Percentiles rank a stretch among this genome's conserved stretches.
Evolutionary conservation across 2,888 invertebrate species (phyloP).

Genomic region (Eutolmus rufibarbis): DNA sequence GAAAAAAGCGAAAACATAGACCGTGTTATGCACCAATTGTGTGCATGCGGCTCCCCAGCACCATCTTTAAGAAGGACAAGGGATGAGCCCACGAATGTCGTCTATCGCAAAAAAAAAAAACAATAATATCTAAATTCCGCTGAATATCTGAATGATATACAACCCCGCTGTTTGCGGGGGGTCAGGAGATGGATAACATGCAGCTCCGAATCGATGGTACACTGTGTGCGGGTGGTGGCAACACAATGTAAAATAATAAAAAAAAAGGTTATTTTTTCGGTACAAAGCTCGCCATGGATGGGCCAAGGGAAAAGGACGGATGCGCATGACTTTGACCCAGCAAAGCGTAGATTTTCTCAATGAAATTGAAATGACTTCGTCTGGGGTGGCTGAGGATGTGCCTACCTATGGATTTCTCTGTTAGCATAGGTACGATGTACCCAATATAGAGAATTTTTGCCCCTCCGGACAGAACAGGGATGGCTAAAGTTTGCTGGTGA

Average conservation of each 20-base stretch:
- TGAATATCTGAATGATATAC: background rate
- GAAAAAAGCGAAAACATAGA: background rate
- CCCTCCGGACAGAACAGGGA: background rate
- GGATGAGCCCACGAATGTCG: background rate
- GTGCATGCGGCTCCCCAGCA: background rate
- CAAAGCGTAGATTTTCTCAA: conserved; percentile 7
- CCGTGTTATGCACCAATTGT: background rate
- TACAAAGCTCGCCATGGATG: background rate
- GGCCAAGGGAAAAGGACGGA: background rate
- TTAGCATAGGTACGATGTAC: background rate
- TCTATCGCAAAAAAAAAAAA: background rate
- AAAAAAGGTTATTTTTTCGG: background rate
- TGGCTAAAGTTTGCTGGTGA: background rate
- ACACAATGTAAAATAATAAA: background rate
- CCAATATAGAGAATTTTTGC: background rate
- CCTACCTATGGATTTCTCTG: background rate
- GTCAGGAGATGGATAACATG: background rate
- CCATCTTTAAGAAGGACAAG: background rate
- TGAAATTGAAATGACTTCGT: conserved; percentile 9
- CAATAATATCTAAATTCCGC: background rate
- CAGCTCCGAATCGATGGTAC: background rate
- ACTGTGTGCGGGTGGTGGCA: background rate
- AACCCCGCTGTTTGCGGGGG: background rate
- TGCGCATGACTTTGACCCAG: conserved; percentile 9
- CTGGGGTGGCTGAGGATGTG: background rate